Base-by-base conservation (phyloP, 2,113 vertebrate species). In the Entomyzon cyanotis region DNA sequence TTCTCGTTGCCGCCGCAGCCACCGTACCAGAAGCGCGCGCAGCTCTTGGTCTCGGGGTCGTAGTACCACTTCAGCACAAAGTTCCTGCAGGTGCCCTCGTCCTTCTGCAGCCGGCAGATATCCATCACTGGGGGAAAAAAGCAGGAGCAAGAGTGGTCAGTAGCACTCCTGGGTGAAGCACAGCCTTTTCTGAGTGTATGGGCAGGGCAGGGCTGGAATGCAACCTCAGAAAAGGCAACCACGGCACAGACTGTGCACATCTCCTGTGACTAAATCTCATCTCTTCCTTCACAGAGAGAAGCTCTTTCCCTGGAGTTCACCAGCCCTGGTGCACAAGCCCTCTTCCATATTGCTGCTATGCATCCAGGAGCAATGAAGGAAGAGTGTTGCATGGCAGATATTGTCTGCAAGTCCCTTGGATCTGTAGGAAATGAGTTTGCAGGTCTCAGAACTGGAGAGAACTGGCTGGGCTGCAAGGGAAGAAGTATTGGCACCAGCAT, bases 21-120 rank as follows among this genome's bases (percentile, higher is more conserved):
- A 12, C 99, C 98, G 0, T 99, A 99, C 99, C 99, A 99, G 98
- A 99, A 99, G 28, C 99, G 97, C 4, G 97, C 96, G 2, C 99
- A 99, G 91, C 96, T 98, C 86, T 97, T 98, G 59, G 96, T 98
- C 16, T 94, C 2, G 0, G 90, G 18, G 31, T 99, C 98, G 0
- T 97, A 99, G 97, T 98, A 95, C 99, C 99, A 99, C 62, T 98
- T 99, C 10, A 99, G 97, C 33, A 97, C 90, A 60, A 98, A 99
- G 4, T 97, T 94, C 44, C 98, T 97, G 95, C 99, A 99, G 7
- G 98, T 94, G 4, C 99, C 99, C 42, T 97, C 97, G 0, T 99
- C 98, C 84, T 98, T 99, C 42, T 97, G 96, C 85, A 99, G 94
- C 97, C 91, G 73, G 91, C 99, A 99, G 46, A 98, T 96, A 28